Evolutionary conservation across 2,888 invertebrate species (phyloP).

Genomic region (Torymus tubicola): DNA sequence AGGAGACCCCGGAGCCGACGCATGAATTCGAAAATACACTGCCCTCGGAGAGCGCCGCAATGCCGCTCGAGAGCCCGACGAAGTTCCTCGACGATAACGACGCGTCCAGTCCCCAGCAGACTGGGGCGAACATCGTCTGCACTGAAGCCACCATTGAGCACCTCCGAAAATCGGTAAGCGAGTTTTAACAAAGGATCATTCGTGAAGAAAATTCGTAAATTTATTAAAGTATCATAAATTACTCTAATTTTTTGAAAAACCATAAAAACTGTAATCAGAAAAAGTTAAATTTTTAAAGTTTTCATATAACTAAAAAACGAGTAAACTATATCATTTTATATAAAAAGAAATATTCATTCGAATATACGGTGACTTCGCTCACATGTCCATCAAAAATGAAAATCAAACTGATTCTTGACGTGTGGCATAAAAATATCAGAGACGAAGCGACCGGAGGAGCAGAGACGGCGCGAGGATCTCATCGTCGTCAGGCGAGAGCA

Average conservation of each 20-base stretch:
- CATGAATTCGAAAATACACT: conserved; percentile 60
- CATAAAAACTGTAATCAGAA: too few species aligned
- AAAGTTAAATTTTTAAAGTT: too few species aligned
- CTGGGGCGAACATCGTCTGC: conserved; percentile 65
- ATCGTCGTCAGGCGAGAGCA: conserved; percentile 60
- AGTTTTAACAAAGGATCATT: too few species aligned
- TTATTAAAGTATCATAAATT: too few species aligned
- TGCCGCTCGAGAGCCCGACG: conserved; percentile 70
- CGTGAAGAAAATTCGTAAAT: too few species aligned
- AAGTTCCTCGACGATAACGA: conserved; percentile 71
- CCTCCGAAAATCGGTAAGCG: conserved; percentile 56
- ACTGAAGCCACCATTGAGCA: conserved; percentile 74
- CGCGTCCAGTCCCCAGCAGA: conserved; percentile 61
- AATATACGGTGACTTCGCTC: too few species aligned
- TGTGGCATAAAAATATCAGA: conserved; percentile 27
- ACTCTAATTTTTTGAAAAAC: too few species aligned
- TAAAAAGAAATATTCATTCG: too few species aligned
- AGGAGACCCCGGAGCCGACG: conserved; percentile 59
- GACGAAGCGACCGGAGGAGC: conserved; percentile 49
- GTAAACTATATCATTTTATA: too few species aligned
- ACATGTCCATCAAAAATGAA: too few species aligned
- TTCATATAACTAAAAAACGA: too few species aligned
- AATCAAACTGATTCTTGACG: too few species aligned
- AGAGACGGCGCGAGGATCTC: conserved; percentile 50
- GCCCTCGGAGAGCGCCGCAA: conserved; percentile 73